phyloP scores from a whole-genome alignment of 2,888 invertebrate species.

The Acrocera orbiculus region DNA sequence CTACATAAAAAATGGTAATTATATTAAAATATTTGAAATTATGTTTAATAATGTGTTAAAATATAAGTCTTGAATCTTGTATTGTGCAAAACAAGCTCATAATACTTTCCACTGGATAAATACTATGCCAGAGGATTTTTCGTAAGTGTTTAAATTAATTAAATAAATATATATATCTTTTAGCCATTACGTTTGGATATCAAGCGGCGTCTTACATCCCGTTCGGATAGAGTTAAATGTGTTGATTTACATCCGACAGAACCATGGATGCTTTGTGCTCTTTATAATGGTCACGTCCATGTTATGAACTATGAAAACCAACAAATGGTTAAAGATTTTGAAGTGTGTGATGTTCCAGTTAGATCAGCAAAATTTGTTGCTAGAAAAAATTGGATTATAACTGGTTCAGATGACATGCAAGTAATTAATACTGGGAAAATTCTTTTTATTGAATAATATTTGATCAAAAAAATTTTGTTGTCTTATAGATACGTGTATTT shows the following conservation, averaged over 20 bases:
- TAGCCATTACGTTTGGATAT: constrained; percentile 94
- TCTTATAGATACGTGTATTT: constrained; percentile 58
- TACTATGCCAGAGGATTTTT: no score
- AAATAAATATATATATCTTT: no score
- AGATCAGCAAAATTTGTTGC: constrained; percentile 91
- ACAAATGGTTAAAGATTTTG: constrained; percentile 70
- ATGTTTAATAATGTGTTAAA: no score
- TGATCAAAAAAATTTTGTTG: no score
- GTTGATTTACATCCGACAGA: constrained; percentile 95
- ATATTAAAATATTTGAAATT: no score
- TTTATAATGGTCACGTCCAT: constrained; percentile 98
- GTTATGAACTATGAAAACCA: constrained; percentile 99
- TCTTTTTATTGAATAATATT: no score
- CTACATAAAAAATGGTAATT: no score
- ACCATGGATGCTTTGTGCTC: constrained; percentile 95
- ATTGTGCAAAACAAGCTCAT: no score
- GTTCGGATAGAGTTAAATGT: constrained; percentile 96
- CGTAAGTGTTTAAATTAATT: no score
- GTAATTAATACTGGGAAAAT: constrained; percentile 5
- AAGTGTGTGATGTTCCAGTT: constrained; percentile 93
- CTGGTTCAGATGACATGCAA: constrained; percentile 93
- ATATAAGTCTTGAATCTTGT: no score
- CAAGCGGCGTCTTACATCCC: constrained; percentile 90
- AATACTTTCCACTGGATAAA: no score
- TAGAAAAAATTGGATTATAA: constrained; percentile 96